Evolutionary conservation across 2,113 vertebrate species (phyloP).

Genomic region (Brachyistius frenatus): DNA sequence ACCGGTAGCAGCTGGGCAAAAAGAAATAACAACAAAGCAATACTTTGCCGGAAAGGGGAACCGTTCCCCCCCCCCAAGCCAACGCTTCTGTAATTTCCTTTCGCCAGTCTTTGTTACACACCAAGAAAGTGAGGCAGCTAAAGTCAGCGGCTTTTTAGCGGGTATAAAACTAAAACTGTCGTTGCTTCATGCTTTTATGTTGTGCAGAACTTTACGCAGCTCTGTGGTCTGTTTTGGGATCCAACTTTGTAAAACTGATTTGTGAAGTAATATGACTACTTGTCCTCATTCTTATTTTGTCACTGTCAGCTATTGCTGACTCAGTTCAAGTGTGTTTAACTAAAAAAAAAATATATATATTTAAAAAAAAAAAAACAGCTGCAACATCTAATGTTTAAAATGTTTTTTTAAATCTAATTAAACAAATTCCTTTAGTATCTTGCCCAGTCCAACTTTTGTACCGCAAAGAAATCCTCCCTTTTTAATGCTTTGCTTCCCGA

Average conservation of each 20-base stretch:
- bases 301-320: too few relatives aligned
- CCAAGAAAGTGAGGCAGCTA: not conserved
- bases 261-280: conserved; percentile 1
- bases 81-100: not conserved
- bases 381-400: too few relatives aligned
- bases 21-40: conserved; percentile 5
- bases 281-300: not conserved
- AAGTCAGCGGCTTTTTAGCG: not conserved
- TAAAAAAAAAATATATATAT: too few relatives aligned
- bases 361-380: too few relatives aligned
- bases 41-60: not conserved
- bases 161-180: too few relatives aligned
- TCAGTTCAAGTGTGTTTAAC: too few relatives aligned
- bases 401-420: too few relatives aligned
- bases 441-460: too few relatives aligned
- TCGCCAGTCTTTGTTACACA: not conserved
- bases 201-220: not conserved
- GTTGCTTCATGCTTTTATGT: not conserved
- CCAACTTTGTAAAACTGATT: not conserved
- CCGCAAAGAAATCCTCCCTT: not conserved
- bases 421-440: too few relatives aligned
- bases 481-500: conserved; percentile 26
- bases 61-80: not conserved
- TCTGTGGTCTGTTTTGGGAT: not conserved
- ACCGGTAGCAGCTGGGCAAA: conserved; percentile 3